Evolutionary conservation across 2,113 vertebrate species (phyloP).

Genomic region (Eleginops maclovinus): DNA sequence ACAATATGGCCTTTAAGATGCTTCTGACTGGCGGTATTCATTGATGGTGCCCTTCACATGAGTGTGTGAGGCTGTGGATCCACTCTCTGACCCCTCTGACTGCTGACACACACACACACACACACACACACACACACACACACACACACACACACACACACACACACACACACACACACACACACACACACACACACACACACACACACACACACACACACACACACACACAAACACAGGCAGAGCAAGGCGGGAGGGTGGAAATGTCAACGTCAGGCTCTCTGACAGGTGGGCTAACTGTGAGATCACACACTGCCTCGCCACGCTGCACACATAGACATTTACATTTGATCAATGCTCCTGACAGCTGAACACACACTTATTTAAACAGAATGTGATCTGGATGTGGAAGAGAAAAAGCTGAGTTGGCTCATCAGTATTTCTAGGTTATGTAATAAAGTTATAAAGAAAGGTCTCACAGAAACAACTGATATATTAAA

Average conservation of each 20-base stretch:
- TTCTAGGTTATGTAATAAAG: background rate
- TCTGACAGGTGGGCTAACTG: conserved; percentile 56
- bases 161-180: conserved; percentile 18
- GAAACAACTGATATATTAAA: background rate
- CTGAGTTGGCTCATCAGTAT: conserved; percentile 1
- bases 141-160: conserved; percentile 18
- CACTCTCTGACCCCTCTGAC: conserved; percentile 57
- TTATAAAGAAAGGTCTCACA: conserved; percentile 4
- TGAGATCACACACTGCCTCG: conserved; percentile 25
- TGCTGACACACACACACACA: conserved; percentile 22
- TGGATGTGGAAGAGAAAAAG: conserved; percentile 11
- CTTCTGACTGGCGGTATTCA: conserved; percentile 70
- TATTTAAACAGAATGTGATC: conserved; percentile 21
- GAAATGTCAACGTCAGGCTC: conserved; percentile 62
- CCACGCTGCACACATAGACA: background rate
- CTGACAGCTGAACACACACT: conserved; percentile 52
- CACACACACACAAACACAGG: conserved; percentile 13
- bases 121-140: conserved; percentile 14
- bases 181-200: conserved; percentile 18
- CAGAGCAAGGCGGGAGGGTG: conserved; percentile 39
- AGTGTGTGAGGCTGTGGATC: conserved; percentile 46
- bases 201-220: conserved; percentile 21
- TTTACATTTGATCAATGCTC: conserved; percentile 55
- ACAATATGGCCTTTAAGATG: conserved; percentile 70
- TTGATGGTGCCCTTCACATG: conserved; percentile 62